Evolutionary conservation across 2,113 vertebrate species (phyloP).

Genomic region (Carlito syrichta): DNA sequence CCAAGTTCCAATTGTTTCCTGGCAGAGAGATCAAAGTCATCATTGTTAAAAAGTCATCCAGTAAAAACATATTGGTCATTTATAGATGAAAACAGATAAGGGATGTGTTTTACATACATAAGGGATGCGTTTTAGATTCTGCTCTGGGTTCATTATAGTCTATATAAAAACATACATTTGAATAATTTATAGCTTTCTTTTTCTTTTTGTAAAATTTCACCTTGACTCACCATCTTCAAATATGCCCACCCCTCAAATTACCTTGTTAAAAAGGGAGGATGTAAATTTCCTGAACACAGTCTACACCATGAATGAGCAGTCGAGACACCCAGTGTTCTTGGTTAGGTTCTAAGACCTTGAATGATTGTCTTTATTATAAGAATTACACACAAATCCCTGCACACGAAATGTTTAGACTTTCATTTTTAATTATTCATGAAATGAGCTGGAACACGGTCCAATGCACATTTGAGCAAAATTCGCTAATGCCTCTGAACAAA

Average conservation of each 20-base stretch:
- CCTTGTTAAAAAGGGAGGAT: neutral
- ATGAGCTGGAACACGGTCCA: conserved; percentile 23
- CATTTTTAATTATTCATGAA: conserved; percentile 51
- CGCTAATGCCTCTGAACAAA: conserved; percentile 40
- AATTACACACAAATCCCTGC: neutral
- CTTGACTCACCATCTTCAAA: neutral
- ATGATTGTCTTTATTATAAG: neutral
- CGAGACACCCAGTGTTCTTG: neutral
- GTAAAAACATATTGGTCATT: neutral
- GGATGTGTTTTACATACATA: neutral
- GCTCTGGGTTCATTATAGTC: neutral
- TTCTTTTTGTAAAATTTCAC: neutral
- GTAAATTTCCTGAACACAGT: neutral
- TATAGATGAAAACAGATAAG: no score
- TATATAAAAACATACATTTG: no score
- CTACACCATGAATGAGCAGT: no score
- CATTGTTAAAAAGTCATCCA: neutral
- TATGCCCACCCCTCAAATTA: neutral
- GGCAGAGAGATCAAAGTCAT: neutral
- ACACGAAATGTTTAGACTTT: neutral
- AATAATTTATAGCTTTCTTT: neutral
- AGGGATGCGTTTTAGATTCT: neutral
- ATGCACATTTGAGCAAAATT: conserved; percentile 42
- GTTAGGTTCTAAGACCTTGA: neutral
- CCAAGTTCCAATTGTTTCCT: neutral